A percentile compares a stretch with the other conserved stretches of the same genome.
phyloP scores from a whole-genome alignment of 2,113 vertebrate species.

The Dipodomys spectabilis region DNA sequence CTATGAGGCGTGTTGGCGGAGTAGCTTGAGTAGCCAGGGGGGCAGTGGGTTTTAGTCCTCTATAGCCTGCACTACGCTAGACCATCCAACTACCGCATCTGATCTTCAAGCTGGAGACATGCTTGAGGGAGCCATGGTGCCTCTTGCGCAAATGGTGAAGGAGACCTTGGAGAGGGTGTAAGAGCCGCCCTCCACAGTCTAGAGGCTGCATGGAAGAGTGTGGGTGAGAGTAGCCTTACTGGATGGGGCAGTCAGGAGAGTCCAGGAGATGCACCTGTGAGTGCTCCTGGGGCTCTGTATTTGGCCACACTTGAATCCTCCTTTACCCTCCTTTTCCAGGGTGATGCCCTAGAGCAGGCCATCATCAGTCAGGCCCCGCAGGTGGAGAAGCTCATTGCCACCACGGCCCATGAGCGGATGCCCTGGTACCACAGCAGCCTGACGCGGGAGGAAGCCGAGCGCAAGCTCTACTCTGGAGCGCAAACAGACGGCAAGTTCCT shows the following conservation, averaged over 20 bases:
- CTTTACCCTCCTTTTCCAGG: conserved; percentile 81
- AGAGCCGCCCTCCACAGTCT: not conserved
- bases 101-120: not conserved
- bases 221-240: not conserved
- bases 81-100: not conserved
- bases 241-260: not conserved
- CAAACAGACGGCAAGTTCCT: conserved; percentile 97
- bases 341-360: conserved; percentile 95
- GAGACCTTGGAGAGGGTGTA: no score
- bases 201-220: fast-evolving
- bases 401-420: conserved; percentile 96
- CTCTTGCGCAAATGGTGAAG: not conserved
- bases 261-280: not conserved
- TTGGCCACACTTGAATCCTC: fast-evolving
- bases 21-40: no score
- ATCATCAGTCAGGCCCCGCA: conserved; percentile 97
- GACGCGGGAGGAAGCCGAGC: conserved; percentile 90
- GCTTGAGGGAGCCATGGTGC: not conserved
- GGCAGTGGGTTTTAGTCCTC: not conserved
- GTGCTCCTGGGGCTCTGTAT: fast-evolving
- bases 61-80: no score
- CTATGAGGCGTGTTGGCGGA: not conserved
- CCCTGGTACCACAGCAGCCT: conserved; percentile 93
- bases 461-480: conserved; percentile 91
- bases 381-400: conserved; percentile 97